Percentiles rank a stretch among this genome's conserved stretches.
phyloP scores from a whole-genome alignment of 2,113 vertebrate genomes.

The Entelurus aequoreus region DNA sequence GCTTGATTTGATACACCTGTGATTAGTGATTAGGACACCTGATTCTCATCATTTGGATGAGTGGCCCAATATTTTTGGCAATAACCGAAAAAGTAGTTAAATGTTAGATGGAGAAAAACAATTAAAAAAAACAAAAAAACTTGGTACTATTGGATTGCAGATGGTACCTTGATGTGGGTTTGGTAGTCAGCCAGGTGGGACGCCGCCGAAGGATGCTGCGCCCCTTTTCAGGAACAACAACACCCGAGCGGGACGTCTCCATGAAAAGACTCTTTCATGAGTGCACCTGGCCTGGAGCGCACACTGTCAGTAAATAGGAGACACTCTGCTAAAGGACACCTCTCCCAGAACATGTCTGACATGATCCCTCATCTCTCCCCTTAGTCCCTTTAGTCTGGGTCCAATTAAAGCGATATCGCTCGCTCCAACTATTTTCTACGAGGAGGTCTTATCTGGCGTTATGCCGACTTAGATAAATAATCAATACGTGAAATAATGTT shows the following conservation, averaged over 20 bases:
- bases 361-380: conserved; percentile 6
- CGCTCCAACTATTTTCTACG: conserved; percentile 5
- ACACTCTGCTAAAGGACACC: conserved; percentile 24
- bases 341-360: conserved; percentile 26
- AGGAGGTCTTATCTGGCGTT: neutral
- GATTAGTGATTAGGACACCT: too few relatives aligned
- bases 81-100: conserved; percentile 2
- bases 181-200: conserved; percentile 46
- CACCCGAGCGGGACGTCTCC: conserved; percentile 42
- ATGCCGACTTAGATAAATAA: neutral
- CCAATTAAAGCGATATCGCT: conserved; percentile 6
- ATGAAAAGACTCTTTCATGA: conserved; percentile 56
- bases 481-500: too few relatives aligned
- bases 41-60: too few relatives aligned
- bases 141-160: conserved; percentile 20
- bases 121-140: conserved; percentile 8
- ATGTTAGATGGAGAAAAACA: neutral
- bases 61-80: too few relatives aligned
- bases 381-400: neutral
- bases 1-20: too few relatives aligned
- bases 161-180: conserved; percentile 50
- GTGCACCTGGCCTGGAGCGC: conserved; percentile 33
- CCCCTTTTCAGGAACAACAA: conserved; percentile 47
- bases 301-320: conserved; percentile 34
- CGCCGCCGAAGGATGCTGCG: conserved; percentile 35